Base-by-base conservation (phyloP, 2,797 vertebrate species). In the Eulemur albifrons region DNA sequence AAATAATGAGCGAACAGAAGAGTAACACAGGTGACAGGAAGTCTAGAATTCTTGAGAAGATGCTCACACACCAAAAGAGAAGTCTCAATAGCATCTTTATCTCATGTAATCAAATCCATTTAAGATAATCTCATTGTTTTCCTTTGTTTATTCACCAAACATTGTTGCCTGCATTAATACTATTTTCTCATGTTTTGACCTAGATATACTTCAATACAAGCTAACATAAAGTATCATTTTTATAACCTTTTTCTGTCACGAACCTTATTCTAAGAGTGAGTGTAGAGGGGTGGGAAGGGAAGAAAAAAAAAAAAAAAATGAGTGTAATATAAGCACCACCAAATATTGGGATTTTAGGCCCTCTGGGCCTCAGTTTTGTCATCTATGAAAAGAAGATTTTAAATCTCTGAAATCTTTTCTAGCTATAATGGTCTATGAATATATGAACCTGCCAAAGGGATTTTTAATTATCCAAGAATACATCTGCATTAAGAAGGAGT, bases 391-490 rank as follows among this genome's bases (percentile, higher is more conserved):
- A 86, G 40, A 88, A 30, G 25, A 67, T 70, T 93, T 65, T 76
- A 73, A 85, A 85, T 50, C 77, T 82, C 95, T 92, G 43, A 87
- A 92, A 88, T 67, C 32, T 9, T 75, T 83, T 95, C 67, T 2
- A 0, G n/a, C 7, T 93, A 45, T 73, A 82, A 82, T 10, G 72
- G 15, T 59, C 75, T 90, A 73, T 80, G 38, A 76, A 70, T 72
- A 59, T 45, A 82, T 38, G 38, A 67, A 75, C 73, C 84, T 95
- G 83, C 63, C 89, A 83, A 95, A 88, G 70, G 6, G 38, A 90
- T 67, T 90, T 96, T 95, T 95, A 95, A 95, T 94, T 76, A 94
- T 61, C 40, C 38, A 97, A 92, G 61, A 95, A 92, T 14, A 90
- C 63, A 92, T 75, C 15, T 73, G 5, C 88, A 93, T 43, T 90